These are phyloP conservation scores for Hyperoplus immaculatus DNA, from an alignment of 2,797 vertebrate genomes.

Conservation along the genomic window DNA sequence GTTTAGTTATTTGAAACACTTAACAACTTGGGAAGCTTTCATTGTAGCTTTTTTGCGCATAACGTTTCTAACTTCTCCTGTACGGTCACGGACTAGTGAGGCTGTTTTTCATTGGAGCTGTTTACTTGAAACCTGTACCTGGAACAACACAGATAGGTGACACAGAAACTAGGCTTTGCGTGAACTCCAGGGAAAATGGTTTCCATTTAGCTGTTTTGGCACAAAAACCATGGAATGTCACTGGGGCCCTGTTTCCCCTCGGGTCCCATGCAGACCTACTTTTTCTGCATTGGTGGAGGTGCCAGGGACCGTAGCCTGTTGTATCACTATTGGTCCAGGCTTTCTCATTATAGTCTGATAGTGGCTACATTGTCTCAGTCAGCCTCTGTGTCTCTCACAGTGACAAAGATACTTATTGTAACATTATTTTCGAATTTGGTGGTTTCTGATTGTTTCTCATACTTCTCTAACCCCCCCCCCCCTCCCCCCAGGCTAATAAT, in stretches of 20 bases:
- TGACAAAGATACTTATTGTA: constrained; percentile 71
- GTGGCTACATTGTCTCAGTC: constrained; percentile 68
- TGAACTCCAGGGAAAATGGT: constrained; percentile 59
- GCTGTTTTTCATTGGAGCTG: constrained; percentile 35
- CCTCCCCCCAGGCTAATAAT: constrained; percentile 36
- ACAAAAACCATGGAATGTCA: constrained; percentile 52
- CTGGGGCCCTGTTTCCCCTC: constrained; percentile 51
- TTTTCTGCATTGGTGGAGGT: constrained; percentile 68
- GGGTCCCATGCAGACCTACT: constrained; percentile 68
- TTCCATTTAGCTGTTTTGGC: constrained; percentile 70
- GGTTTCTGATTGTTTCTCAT: constrained; percentile 45
- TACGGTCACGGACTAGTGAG: constrained; percentile 33
- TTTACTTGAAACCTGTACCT: constrained; percentile 54
- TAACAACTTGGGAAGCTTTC: constrained; percentile 1
- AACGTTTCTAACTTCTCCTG: constrained; percentile 7
- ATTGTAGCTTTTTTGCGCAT: constrained; percentile 1
- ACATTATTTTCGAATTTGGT: constrained; percentile 53
- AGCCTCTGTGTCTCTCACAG: constrained; percentile 14
- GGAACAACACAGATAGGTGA: constrained; percentile 54
- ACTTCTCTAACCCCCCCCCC: constrained; percentile 25
- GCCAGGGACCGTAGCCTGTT: constrained; percentile 53
- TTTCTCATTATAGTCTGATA: constrained; percentile 42
- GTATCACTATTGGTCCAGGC: too few species aligned
- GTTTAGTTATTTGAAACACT: background rate
- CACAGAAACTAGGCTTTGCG: constrained; percentile 54